Conservation (phyloP, 1,140 invertebrate genomes). For the Lepidurus arcticus region DNA sequence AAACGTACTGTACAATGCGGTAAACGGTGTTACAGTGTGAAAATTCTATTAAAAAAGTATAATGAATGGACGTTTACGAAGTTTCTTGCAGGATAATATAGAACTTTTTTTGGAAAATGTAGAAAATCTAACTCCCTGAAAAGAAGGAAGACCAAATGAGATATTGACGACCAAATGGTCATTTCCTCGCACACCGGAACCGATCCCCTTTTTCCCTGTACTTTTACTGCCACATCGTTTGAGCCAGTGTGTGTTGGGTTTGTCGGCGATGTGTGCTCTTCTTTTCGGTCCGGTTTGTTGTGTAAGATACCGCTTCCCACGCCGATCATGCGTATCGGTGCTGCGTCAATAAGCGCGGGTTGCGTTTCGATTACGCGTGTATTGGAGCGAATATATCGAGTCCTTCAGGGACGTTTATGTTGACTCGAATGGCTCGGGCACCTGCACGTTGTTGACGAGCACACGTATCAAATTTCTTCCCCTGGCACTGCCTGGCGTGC, state of each 20-base stretch:
- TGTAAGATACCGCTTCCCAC: not conserved
- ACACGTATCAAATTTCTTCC: too few relatives aligned
- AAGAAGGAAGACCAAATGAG: not conserved
- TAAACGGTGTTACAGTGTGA: too few relatives aligned
- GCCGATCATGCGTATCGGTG: constrained; percentile 12
- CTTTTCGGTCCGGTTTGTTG: not conserved
- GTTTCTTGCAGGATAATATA: too few relatives aligned
- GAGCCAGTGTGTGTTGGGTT: not conserved
- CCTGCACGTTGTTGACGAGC: too few relatives aligned
- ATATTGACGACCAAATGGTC: not conserved
- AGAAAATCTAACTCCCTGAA: not conserved
- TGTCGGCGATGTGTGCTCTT: not conserved
- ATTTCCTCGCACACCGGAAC: not conserved
- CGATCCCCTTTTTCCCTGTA: not conserved
- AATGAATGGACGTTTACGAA: too few relatives aligned
- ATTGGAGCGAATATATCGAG: not conserved
- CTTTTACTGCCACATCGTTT: not conserved
- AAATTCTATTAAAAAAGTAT: too few relatives aligned
- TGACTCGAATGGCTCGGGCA: too few relatives aligned
- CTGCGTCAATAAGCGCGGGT: not conserved
- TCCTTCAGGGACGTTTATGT: not conserved
- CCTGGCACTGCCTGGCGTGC: too few relatives aligned
- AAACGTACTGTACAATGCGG: too few relatives aligned
- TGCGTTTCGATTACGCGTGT: not conserved
- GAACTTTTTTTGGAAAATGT: too few relatives aligned